phyloP scores from a whole-genome alignment of 1,140 invertebrate genomes.

The Drosophila mojavensis region DNA sequence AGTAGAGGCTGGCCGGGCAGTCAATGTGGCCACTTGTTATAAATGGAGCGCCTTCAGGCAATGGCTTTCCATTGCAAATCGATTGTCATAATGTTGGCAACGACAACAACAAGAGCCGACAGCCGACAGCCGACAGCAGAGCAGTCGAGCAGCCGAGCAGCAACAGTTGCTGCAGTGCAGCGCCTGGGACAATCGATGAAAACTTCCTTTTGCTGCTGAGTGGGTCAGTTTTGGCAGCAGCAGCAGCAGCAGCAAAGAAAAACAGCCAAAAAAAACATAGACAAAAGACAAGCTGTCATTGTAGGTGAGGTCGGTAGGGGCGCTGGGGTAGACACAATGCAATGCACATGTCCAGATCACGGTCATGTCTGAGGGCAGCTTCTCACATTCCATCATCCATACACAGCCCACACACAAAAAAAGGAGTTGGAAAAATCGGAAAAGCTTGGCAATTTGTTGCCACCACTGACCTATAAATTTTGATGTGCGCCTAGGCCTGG shows the following conservation, averaged over 20 bases:
- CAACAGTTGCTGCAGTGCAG: constrained; percentile 21
- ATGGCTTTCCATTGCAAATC: constrained; percentile 79
- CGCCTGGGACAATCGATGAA: constrained; percentile 19
- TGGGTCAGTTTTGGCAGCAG: constrained; percentile 47
- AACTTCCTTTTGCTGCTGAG: constrained; percentile 17
- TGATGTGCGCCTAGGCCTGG: constrained; percentile 72
- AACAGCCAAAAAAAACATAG: constrained; percentile 3
- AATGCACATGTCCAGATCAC: constrained; percentile 39
- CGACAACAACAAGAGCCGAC: constrained; percentile 25
- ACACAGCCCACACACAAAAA: constrained; percentile 24
- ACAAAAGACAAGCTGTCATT: constrained; percentile 5
- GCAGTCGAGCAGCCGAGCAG: constrained; percentile 22
- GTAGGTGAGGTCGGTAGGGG: background rate
- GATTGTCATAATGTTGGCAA: constrained; percentile 76
- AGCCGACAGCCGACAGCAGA: constrained; percentile 23
- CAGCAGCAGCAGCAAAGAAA: background rate
- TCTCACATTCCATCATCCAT: constrained; percentile 49
- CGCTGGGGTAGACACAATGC: background rate
- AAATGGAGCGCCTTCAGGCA: constrained; percentile 76
- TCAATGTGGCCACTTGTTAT: constrained; percentile 70
- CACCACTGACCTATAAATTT: constrained; percentile 84
- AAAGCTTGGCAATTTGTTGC: constrained; percentile 75
- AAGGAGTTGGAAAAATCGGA: constrained; percentile 5
- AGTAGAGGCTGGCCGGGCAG: constrained; percentile 12
- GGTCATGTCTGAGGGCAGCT: constrained; percentile 45